Percentiles rank a stretch among this genome's conserved stretches.
Conservation (phyloP, 2,797 vertebrate species). For the Heliangelus exortis region DNA sequence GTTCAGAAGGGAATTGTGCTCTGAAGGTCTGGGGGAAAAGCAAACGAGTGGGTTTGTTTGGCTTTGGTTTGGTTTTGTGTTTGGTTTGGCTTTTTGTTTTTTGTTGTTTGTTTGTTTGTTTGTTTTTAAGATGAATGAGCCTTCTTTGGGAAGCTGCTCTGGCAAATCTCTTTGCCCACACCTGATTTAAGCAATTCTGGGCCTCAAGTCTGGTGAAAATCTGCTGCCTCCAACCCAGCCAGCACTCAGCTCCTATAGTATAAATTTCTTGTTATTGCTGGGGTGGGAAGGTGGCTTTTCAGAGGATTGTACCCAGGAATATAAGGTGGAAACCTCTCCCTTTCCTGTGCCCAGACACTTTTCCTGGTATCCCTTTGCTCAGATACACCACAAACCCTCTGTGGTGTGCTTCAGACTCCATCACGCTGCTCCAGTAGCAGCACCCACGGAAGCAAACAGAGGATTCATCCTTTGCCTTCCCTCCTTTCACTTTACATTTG, state of each 20-base stretch:
- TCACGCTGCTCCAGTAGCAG: not conserved
- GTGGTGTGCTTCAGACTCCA: not conserved
- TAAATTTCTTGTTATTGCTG: not conserved
- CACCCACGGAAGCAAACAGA: not conserved
- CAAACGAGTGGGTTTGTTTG: not conserved
- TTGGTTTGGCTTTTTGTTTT: too few species aligned
- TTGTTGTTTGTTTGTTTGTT: too few species aligned
- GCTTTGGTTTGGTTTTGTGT: too few species aligned
- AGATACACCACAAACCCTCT: not conserved
- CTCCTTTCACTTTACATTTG: not conserved
- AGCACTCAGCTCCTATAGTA: not conserved
- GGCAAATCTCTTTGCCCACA: not conserved
- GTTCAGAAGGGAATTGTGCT: not conserved
- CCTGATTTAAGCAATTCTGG: not conserved
- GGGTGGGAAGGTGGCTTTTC: not conserved
- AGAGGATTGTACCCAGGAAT: not conserved
- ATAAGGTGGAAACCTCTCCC: not conserved
- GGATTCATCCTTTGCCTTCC: not conserved
- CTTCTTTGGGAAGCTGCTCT: not conserved
- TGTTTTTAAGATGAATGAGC: not conserved
- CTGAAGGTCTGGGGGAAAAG: not conserved
- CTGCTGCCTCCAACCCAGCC: not conserved
- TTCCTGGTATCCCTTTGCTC: not conserved
- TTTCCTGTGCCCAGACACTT: not conserved
- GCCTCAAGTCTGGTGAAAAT: not conserved